Evolutionary conservation across 2,888 invertebrate genomes (phyloP), one percentile per base, ranked within the genome.

Genomic region (Carterocephalus palaemon): DNA sequence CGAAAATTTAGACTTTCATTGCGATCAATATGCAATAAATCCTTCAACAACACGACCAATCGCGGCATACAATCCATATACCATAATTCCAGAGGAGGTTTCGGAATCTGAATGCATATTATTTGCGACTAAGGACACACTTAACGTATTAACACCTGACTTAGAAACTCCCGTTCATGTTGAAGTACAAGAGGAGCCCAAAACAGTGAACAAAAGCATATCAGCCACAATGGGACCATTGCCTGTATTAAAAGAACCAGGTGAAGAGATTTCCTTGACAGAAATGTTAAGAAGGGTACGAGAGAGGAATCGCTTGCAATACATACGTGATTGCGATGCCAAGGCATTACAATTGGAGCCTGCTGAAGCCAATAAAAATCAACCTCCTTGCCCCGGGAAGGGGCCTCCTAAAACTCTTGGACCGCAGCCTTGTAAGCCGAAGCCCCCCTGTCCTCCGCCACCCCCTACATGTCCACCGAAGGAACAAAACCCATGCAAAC

Each of bases 281-380:
- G 66, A 75, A 42, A 50, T 82, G 19, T 45, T 81, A n/a, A 60
- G 41, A 10, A 59, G 57, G 29, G 71, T 80, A 1, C 60, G 75
- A 19, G 49, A 62, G 22, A 66, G 65, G 1, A 76, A 61, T 34
- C 59, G 57, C 1, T 19, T 67, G 5, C 56, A 67, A 26, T 51
- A 51, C 8, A 62, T 56, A 31, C 49, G 47, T 3, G 51, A 53
- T 34, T 55, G 12, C 49, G 41, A 64, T 2, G 47, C 57, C 8
- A 41, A 51, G 5, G 42, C 49, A 22, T 56, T 57, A 1, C 58
- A 56, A 46, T 62, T 60, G 20, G 57, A 60, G 2, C 36, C 20
- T 6, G 15, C 20, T 28, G 36, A 29, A 37, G 36, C 28, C 1
- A 43, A 17, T n/a, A 37, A 9, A n/a, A 53, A 52, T 12, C 4